Evolutionary conservation across 2,888 invertebrate species (phyloP).

Genomic region (Unio pictorum): DNA sequence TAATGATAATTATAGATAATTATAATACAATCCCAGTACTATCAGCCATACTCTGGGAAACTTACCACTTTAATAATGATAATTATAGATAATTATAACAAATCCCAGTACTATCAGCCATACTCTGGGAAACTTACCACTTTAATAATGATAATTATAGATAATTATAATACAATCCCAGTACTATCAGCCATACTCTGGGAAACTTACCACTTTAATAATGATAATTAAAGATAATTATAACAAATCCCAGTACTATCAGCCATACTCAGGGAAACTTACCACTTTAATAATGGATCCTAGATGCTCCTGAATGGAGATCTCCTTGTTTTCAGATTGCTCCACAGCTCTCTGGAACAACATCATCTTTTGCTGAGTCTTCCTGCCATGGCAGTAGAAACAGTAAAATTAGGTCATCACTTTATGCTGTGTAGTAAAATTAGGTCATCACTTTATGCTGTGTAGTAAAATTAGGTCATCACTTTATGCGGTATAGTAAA

Average conservation of each 20-base stretch:
- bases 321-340: conserved; percentile 63
- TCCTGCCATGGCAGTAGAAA: conserved; percentile 39
- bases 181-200: too few relatives aligned
- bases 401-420: background rate
- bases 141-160: conserved; percentile 47
- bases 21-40: too few relatives aligned
- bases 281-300: conserved; percentile 64
- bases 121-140: conserved; percentile 43
- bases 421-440: background rate
- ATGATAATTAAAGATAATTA: conserved; percentile 16
- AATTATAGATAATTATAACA: too few relatives aligned
- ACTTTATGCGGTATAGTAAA: too few relatives aligned
- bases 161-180: too few relatives aligned
- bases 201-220: conserved; percentile 59
- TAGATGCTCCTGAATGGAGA: conserved; percentile 61
- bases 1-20: conserved; percentile 24
- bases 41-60: background rate
- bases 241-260: too few relatives aligned
- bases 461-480: background rate
- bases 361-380: conserved; percentile 59
- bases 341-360: conserved; percentile 62
- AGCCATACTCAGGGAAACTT: conserved; percentile 9
- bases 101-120: too few relatives aligned
- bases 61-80: conserved; percentile 62
- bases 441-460: too few relatives aligned